Evolutionary conservation across 2,113 vertebrate species (phyloP).

Genomic region (Ursus arctos): DNA sequence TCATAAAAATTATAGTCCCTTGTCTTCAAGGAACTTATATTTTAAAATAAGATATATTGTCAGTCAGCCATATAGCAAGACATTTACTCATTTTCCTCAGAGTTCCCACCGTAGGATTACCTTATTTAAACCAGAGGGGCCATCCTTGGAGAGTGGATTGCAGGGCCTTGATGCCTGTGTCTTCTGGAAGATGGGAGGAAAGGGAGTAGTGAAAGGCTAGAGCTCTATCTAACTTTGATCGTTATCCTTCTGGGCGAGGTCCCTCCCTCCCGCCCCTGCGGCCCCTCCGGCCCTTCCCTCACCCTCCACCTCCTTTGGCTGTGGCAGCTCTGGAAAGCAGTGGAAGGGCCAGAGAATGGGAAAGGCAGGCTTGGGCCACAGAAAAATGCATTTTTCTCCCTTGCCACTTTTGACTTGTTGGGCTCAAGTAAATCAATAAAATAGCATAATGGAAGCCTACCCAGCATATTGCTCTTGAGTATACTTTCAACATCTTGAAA

Average conservation of each 20-base stretch:
- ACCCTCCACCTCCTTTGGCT: not conserved
- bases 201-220: not conserved
- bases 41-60: slow-evolving; percentile 47
- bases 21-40: slow-evolving; percentile 21
- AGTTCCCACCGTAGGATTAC: not conserved
- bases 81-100: not conserved
- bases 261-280: not conserved
- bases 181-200: not conserved
- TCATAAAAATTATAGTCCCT: slow-evolving; percentile 16
- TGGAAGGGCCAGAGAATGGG: not conserved
- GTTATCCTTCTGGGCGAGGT: not conserved
- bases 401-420: slow-evolving; percentile 12
- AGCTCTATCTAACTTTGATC: not conserved
- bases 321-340: not conserved
- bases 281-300: no score
- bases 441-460: not conserved
- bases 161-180: not conserved
- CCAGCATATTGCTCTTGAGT: not conserved
- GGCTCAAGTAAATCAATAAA: slow-evolving; percentile 17
- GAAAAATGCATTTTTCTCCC: slow-evolving; percentile 4
- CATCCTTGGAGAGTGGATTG: slow-evolving; percentile 23
- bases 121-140: not conserved
- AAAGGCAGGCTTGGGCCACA: not conserved
- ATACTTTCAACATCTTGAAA: not conserved
- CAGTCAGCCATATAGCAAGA: not conserved